Base-by-base conservation (phyloP, 2,888 invertebrate genomes). In the Miltochrista miniata region DNA sequence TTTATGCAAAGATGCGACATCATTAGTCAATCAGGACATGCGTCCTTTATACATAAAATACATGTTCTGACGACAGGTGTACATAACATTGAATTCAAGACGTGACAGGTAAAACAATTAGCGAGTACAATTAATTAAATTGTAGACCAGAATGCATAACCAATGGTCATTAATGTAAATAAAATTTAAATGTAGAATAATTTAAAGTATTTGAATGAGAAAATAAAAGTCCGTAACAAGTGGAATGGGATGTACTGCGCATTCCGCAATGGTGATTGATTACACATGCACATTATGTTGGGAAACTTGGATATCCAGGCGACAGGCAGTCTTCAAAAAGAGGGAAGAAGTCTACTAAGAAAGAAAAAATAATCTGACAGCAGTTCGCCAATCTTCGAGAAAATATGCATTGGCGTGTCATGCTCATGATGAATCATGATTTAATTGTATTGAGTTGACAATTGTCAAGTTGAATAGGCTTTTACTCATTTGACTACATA, bases 31-130 rank as follows among this genome's bases (percentile, higher is more conserved):
- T 34, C 42, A 12, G 33, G 18, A 15, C 11, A 12, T 9, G 33
- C 42, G 15, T 42, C 42, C 42, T 34, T 43, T 34, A 43, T 33
- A 34, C 33, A 43, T 43, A 43, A 43, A 34, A 2, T 31, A 31
- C 31, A 5, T 31, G 8, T 35, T 24, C 24, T 35, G 29, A 35
- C 9, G 24, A 13, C 44, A 44, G 44, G 35, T 44, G 44, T 14
- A 24, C 35, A 35, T 13, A 11, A 29, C 29, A 13, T 24, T 44
- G 7, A 13, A 14, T 35, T 11, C 24, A 11, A 7, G n/a, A 35
- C 44, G 44, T 44, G 44, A 44, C 11, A 11, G 24, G 2, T 24
- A 44, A 7, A 10, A 24, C 34, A 35, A 43, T 35, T 18, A 24
- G 29, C 1, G 13, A 44, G 34, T 35, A 13, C 12, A 35, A 34